Conservation (phyloP, 2,888 invertebrate genomes). For the Ormia ochracea region DNA sequence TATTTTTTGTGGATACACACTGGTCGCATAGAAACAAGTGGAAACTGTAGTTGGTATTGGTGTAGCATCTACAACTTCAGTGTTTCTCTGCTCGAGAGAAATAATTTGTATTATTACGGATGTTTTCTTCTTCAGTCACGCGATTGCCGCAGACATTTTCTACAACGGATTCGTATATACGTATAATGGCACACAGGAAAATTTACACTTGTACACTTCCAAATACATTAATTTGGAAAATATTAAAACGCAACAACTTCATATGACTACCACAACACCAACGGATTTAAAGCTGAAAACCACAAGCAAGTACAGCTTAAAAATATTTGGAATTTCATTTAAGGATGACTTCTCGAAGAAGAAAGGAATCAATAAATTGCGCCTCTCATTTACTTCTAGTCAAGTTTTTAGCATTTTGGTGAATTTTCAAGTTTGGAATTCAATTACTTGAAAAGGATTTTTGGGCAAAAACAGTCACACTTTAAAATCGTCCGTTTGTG, state of each 20-base stretch:
- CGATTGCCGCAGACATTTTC: conserved; percentile 7
- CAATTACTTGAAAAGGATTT: no score
- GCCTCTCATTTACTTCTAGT: no score
- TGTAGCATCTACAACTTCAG: background rate
- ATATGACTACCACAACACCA: conserved; percentile 47
- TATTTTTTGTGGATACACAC: background rate
- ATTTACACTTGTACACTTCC: background rate
- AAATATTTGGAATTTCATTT: no score
- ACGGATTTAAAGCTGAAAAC: conserved; percentile 34
- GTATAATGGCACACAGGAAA: conserved; percentile 6
- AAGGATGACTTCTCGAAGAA: no score
- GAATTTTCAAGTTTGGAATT: no score
- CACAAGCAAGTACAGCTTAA: no score
- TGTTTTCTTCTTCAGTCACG: background rate
- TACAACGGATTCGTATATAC: conserved; percentile 25
- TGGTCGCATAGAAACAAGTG: conserved; percentile 8
- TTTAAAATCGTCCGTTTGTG: no score
- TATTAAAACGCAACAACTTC: conserved; percentile 1
- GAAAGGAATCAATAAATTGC: no score
- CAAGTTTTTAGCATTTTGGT: no score
- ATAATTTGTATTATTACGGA: background rate
- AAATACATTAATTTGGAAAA: background rate
- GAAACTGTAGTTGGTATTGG: background rate
- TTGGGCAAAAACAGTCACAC: no score
- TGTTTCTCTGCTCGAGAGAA: background rate